Base-by-base conservation (phyloP, 2,888 invertebrate genomes). In the Drosophila demipolita region DNA sequence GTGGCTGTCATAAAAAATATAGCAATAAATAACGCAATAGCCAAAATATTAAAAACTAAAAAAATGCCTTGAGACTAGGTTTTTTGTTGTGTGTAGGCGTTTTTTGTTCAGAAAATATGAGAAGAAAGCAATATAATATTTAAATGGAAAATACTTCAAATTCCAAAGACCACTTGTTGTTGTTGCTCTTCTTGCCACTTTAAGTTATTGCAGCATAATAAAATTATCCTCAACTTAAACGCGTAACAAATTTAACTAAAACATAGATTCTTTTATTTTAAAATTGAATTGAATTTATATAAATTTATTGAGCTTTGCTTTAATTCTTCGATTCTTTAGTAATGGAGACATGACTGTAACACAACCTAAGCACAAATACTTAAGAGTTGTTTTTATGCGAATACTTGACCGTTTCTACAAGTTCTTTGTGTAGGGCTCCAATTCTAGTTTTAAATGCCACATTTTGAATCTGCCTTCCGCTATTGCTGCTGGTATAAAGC, bases 1-100 rank as follows among this genome's bases (percentile, higher is more conserved):
- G 73, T 76, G 83, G 80, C 87, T 87, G 90, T 87, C 87, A 90
- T 90, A 90, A 87, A 88, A 78, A 76, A 78, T 90, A 68, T 83
- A 72, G 87, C 74, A 83, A 87, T 90, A 90, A 87, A 90, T 90
- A 90, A 81, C 63, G 59, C 66, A 63, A 36, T 45, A 59, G 58
- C 45, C 50, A 23, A 73, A 68, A 77, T 58, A 70, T 57, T n/a
- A 38, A 55, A 26, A 59, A 11, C 36, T 32, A 17, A 33, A 61
- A 61, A 17, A 33, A 66, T 73, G 58, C 52, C 57, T 75, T 59
- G 58, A 29, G 38, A 35, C 26, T 35, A 49, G 26, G 67, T 61
- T 40, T 60, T 52, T 36, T 38, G 23, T 40, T 75, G 73, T 64
- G 80, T 11, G 35, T 69, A 59, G 80, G 76, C 80, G 77, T 75